Evolutionary conservation across 2,888 invertebrate species (phyloP).

Genomic region (Allophyes oxyacanthae): DNA sequence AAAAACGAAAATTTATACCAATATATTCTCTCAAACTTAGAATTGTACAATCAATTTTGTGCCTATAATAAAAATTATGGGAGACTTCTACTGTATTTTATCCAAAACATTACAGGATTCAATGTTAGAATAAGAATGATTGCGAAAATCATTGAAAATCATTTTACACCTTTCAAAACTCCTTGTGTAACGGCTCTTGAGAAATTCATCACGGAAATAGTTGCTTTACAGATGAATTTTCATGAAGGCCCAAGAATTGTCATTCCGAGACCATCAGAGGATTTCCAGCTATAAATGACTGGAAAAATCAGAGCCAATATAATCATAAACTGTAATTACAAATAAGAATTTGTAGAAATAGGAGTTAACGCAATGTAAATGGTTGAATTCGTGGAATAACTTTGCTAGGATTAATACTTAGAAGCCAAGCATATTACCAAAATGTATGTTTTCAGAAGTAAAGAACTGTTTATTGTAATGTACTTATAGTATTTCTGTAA

Average conservation of each 20-base stretch:
- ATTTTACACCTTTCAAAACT: constrained; percentile 26
- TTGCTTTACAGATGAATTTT: constrained; percentile 14
- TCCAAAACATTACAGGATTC: constrained; percentile 30
- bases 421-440: no score
- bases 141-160: constrained; percentile 14
- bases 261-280: constrained; percentile 30
- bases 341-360: no score
- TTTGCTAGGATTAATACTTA: no score
- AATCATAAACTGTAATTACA: no score
- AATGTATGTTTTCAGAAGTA: no score
- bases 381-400: no score
- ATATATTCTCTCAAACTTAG: constrained; percentile 13
- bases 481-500: no score
- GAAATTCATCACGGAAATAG: constrained; percentile 2
- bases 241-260: constrained; percentile 15
- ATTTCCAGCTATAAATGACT: constrained; percentile 12
- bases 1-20: constrained; percentile 12
- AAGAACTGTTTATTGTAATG: no score
- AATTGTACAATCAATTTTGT: background rate
- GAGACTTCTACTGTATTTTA: constrained; percentile 21
- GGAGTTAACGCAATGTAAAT: no score
- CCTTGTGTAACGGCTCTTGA: constrained; percentile 22
- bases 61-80: constrained; percentile 29
- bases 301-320: no score
- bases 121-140: constrained; percentile 11